Evolutionary conservation across 2,888 invertebrate genomes (phyloP).

Genomic region (Oscheius sp.): DNA sequence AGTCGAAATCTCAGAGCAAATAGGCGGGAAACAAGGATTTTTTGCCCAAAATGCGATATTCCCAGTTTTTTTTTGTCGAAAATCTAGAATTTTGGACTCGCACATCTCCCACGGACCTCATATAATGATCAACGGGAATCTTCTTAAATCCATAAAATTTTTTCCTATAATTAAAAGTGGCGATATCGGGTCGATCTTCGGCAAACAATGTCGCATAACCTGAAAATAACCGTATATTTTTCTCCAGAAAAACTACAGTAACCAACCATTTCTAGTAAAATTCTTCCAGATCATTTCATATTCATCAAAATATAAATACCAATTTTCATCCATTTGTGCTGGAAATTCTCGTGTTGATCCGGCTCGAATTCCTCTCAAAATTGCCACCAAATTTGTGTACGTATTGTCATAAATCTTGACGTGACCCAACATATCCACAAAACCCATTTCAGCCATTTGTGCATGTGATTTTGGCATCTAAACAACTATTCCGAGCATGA

Average conservation of each 20-base stretch:
- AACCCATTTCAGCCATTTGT: constrained; percentile 56
- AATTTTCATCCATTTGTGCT: constrained; percentile 58
- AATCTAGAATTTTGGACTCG: too few species aligned
- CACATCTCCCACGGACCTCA: constrained; percentile 61
- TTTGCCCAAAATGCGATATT: too few species aligned
- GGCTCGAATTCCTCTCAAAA: constrained; percentile 69
- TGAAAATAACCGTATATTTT: too few species aligned
- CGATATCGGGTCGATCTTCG: constrained; percentile 74
- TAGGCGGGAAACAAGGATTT: too few species aligned
- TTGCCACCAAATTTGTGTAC: constrained; percentile 72
- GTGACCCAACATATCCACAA: constrained; percentile 62
- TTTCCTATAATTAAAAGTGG: constrained; percentile 73
- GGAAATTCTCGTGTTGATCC: constrained; percentile 52
- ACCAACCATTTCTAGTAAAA: constrained; percentile 44
- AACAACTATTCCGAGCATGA: too few species aligned
- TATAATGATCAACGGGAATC: constrained; percentile 74
- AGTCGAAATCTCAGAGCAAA: too few species aligned
- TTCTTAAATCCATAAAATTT: constrained; percentile 69
- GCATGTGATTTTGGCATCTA: constrained; percentile 55
- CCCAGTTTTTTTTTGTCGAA: too few species aligned
- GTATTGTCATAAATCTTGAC: constrained; percentile 75
- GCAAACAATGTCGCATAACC: constrained; percentile 73
- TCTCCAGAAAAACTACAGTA: too few species aligned
- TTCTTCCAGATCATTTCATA: constrained; percentile 59
- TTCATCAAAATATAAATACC: constrained; percentile 60